These are phyloP conservation scores for Diabrotica balteata DNA, from an alignment of 2,888 invertebrate genomes.

Conservation along the genomic window DNA sequence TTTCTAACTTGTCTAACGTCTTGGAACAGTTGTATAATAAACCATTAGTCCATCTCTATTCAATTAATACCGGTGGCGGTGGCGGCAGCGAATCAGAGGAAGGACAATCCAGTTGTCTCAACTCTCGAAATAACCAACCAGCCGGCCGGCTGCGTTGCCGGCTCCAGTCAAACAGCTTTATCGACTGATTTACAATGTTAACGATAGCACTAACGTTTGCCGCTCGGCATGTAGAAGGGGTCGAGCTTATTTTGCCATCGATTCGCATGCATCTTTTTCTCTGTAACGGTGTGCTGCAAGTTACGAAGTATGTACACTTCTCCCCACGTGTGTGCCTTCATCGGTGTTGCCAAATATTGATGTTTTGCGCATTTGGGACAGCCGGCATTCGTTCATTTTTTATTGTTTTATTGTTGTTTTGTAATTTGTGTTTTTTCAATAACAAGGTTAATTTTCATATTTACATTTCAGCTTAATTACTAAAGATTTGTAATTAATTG, in stretches of 20 bases:
- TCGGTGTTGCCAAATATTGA: constrained; percentile 9
- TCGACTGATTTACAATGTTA: constrained; percentile 28
- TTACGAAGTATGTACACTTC: neutral
- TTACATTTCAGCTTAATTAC: too few relatives aligned
- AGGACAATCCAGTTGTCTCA: constrained; percentile 31
- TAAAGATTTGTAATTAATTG: too few relatives aligned
- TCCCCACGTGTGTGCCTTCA: constrained; percentile 12
- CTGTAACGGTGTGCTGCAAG: constrained; percentile 3
- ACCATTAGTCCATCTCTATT: constrained; percentile 8
- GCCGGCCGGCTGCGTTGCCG: constrained; percentile 25
- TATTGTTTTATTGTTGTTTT: too few relatives aligned
- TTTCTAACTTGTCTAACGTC: neutral
- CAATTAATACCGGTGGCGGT: constrained; percentile 10
- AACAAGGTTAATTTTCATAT: too few relatives aligned
- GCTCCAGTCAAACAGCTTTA: constrained; percentile 21
- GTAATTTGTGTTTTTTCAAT: too few relatives aligned
- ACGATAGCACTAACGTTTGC: constrained; percentile 14
- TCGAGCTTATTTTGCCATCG: constrained; percentile 32
- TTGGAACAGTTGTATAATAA: constrained; percentile 2
- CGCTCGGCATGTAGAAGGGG: constrained; percentile 20
- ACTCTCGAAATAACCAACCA: constrained; percentile 31
- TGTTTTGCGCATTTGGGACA: constrained; percentile 2
- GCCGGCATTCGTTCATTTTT: too few relatives aligned
- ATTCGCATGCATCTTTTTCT: constrained; percentile 37
- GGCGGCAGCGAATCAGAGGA: constrained; percentile 19